These are phyloP conservation scores for Drosophila lini DNA, from an alignment of 1,140 invertebrate genomes.

Conservation along the genomic window DNA sequence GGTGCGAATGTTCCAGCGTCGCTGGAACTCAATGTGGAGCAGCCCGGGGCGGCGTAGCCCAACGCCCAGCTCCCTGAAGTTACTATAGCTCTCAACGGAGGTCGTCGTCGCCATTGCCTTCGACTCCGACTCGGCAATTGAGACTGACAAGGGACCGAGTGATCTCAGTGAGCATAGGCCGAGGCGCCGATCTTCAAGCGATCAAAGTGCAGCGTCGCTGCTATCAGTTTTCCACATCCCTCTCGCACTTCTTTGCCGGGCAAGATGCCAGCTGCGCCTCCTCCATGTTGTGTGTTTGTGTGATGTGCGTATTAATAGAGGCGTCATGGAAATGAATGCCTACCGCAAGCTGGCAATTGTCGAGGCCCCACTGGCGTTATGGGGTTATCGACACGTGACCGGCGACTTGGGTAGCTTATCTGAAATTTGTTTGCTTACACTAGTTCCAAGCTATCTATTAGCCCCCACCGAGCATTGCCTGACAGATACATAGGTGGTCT, in stretches of 20 bases:
- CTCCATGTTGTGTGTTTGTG: neutral
- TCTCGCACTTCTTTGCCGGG: neutral
- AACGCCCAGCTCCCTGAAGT: slow-evolving; percentile 60
- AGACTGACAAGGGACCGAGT: slow-evolving; percentile 5
- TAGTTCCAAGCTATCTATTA: neutral
- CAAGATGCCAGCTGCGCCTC: neutral
- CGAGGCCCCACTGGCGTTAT: neutral
- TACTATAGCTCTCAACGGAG: slow-evolving; percentile 18
- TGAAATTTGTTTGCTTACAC: neutral
- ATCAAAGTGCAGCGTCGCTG: slow-evolving; percentile 24
- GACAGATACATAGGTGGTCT: neutral
- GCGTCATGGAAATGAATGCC: neutral
- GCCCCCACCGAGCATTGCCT: neutral
- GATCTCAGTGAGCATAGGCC: slow-evolving; percentile 1
- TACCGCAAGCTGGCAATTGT: slow-evolving; percentile 1
- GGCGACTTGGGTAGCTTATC: slow-evolving; percentile 3
- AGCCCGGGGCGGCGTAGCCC: slow-evolving; percentile 40
- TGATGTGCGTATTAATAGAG: slow-evolving; percentile 6
- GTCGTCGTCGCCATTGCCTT: slow-evolving; percentile 1
- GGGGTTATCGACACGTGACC: slow-evolving; percentile 16
- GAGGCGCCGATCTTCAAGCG: neutral
- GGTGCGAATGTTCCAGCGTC: slow-evolving; percentile 86
- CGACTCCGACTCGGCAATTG: slow-evolving; percentile 1
- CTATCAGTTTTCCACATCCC: neutral
- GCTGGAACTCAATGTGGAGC: slow-evolving; percentile 89